Base-by-base conservation (phyloP, 2,888 invertebrate species). In the Sesia bembeciformis region DNA sequence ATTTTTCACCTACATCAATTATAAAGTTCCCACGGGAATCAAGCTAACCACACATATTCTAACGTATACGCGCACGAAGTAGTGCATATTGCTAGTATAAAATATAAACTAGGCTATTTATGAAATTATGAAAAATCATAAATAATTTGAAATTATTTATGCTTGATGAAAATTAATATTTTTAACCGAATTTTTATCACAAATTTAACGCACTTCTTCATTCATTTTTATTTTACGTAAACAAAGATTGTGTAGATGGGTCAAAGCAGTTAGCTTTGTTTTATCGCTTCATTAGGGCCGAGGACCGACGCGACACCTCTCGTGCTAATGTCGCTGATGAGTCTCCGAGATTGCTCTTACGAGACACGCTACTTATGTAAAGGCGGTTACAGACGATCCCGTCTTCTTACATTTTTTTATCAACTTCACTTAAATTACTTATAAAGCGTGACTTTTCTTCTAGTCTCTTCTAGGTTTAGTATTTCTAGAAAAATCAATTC, bases 241-340 rank as follows among this genome's bases (percentile, higher is more conserved):
- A 42, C 51, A 46, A 46, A 64, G 67, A 71, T 70, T 51, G 56
- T 57, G 52, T 42, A 54, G 66, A 70, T 73, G 54, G 52, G 61
- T 51, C 58, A 54, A 54, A 54, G 53, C 58, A 62, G 55, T 58
- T 56, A 52, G 54, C 52, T 50, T 57, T 55, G 58, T 56, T 66
- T 67, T 71, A 74, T 76, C 74, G 76, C 76, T 81, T 80, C 78
- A 80, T 80, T 80, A 81, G 71, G 59, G 68, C 62, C 66, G 67
- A 64, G 64, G 60, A 57, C 23, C 54, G 54, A 54, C 58, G 58
- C 72, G 72, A 84, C 86, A 79, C 84, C 81, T 84, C 68, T 73
- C 76, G 78, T 76, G 83, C 78, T 82, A 84, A 82, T 79, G 82
- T 70, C 58, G 56, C 71, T 64, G 84, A 86, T 85, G 70, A 68